Percentiles rank a stretch among this genome's conserved stretches.
Evolutionary conservation across 2,888 invertebrate genomes (phyloP).

Genomic region (Chouioia cunea): DNA sequence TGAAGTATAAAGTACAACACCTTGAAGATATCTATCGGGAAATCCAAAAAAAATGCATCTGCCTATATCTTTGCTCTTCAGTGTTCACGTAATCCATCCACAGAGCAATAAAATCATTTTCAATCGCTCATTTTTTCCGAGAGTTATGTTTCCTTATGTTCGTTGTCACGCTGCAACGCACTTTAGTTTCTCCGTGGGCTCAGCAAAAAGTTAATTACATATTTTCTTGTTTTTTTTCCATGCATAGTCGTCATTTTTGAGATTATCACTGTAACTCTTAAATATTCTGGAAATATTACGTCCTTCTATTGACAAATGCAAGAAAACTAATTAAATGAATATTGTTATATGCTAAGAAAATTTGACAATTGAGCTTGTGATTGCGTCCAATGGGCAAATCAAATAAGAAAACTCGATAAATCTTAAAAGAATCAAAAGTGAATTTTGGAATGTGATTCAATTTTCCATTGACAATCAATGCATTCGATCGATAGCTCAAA

Average conservation of each 20-base stretch:
- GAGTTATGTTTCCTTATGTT: constrained; percentile 38
- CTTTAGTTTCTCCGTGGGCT: constrained; percentile 23
- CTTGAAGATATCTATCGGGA: constrained; percentile 39
- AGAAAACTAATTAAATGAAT: too few relatives aligned
- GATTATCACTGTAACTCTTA: constrained; percentile 25
- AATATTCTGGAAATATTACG: constrained; percentile 5
- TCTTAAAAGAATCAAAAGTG: too few relatives aligned
- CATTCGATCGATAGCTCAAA: too few relatives aligned
- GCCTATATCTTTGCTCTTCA: constrained; percentile 16
- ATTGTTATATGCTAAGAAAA: too few relatives aligned
- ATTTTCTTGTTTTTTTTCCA: constrained; percentile 34
- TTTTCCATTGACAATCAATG: too few relatives aligned
- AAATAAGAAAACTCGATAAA: too few relatives aligned
- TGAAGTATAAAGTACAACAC: constrained; percentile 40
- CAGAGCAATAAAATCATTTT: constrained; percentile 39
- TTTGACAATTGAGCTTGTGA: too few relatives aligned
- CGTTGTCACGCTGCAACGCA: neutral
- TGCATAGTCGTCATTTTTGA: constrained; percentile 22
- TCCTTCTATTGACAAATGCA: too few relatives aligned
- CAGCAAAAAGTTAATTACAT: constrained; percentile 39
- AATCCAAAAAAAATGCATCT: constrained; percentile 18
- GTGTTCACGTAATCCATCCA: constrained; percentile 37
- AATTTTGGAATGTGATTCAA: too few relatives aligned
- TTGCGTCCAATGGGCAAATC: too few relatives aligned
- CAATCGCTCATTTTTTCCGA: constrained; percentile 27